These are phyloP conservation scores for Aphrophora alni DNA, from an alignment of 2,888 invertebrate genomes.

Conservation along the genomic window DNA sequence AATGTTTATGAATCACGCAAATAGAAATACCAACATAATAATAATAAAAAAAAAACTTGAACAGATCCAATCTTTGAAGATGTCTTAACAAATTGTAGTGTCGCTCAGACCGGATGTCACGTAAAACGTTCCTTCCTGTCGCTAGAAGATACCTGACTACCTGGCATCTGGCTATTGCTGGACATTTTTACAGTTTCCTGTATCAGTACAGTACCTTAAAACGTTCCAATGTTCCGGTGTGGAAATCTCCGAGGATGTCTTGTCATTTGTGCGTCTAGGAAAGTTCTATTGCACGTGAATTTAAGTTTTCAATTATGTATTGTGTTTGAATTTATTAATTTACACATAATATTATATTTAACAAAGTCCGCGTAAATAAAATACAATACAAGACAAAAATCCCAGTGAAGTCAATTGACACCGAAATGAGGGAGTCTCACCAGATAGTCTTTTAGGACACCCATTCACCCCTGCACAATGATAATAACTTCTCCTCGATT, in stretches of 20 bases:
- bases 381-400: too few species aligned
- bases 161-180: neutral
- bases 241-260: neutral
- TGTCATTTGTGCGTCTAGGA: neutral
- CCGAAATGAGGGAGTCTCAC: too few species aligned
- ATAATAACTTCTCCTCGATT: too few species aligned
- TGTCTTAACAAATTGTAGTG: conserved; percentile 9
- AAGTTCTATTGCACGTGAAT: too few species aligned
- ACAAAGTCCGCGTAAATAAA: too few species aligned
- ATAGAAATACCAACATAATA: neutral
- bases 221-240: neutral
- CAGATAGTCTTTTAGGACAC: too few species aligned
- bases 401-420: too few species aligned
- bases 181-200: conserved; percentile 9
- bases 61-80: neutral
- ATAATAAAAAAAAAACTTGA: neutral
- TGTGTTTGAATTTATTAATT: too few species aligned
- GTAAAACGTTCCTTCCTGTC: neutral
- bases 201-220: neutral
- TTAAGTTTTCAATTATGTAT: too few species aligned
- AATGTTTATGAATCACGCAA: conserved; percentile 2
- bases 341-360: too few species aligned
- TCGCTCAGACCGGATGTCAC: neutral
- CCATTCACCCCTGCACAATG: too few species aligned
- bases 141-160: neutral